Evolutionary conservation across 2,113 vertebrate genomes (phyloP).

Genomic region (Thinocorus orbignyianus): DNA sequence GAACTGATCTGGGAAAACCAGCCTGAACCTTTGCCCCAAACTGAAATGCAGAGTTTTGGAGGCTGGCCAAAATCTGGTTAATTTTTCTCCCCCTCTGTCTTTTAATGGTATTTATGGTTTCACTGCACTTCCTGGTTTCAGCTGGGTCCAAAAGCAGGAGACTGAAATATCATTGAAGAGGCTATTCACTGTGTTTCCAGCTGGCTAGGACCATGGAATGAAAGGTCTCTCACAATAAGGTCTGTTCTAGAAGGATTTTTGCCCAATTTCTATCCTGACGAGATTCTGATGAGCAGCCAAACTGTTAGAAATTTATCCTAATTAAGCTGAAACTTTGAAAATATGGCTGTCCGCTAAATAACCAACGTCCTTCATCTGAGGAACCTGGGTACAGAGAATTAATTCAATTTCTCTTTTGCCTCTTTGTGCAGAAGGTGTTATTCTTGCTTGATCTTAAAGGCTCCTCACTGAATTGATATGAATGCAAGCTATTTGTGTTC

Average conservation of each 20-base stretch:
- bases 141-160: slow-evolving; percentile 42
- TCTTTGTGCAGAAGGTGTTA: not conserved
- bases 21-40: slow-evolving; percentile 48
- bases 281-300: slow-evolving; percentile 48
- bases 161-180: slow-evolving; percentile 56
- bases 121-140: slow-evolving; percentile 20
- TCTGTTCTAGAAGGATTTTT: slow-evolving; percentile 47
- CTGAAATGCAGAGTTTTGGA: slow-evolving; percentile 44
- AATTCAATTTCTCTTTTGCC: not conserved
- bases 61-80: slow-evolving; percentile 49
- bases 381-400: not conserved
- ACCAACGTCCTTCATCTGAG: not conserved
- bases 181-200: slow-evolving; percentile 55
- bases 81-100: slow-evolving; percentile 45
- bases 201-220: slow-evolving; percentile 30
- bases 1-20: slow-evolving; percentile 16
- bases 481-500: not conserved
- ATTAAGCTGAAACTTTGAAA: not conserved
- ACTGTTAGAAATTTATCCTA: not conserved
- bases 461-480: not conserved
- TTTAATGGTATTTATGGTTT: slow-evolving; percentile 53
- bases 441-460: not conserved
- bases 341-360: not conserved
- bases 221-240: slow-evolving; percentile 47
- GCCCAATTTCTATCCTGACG: not conserved